A percentile compares a stretch with the other conserved stretches of the same genome.
Conservation (phyloP, 2,888 invertebrate genomes). For the Drosophila anomalata region DNA sequence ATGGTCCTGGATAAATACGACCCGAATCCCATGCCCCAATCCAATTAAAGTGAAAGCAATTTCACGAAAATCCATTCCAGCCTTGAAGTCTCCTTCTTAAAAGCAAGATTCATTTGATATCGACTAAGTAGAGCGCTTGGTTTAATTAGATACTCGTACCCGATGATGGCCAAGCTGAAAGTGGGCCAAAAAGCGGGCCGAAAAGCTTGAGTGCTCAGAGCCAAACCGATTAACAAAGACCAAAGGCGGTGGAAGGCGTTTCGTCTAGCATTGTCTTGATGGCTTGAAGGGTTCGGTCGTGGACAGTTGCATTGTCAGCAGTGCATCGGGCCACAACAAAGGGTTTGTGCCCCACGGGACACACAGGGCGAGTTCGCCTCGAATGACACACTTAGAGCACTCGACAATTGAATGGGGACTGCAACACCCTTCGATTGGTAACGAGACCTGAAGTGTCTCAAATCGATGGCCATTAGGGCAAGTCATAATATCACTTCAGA, state of each 20-base stretch:
- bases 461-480: slow-evolving; percentile 2
- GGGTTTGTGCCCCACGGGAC: slow-evolving; percentile 33
- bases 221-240: slow-evolving; percentile 50
- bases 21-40: slow-evolving; percentile 46
- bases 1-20: slow-evolving; percentile 31
- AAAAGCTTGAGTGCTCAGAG: slow-evolving; percentile 17
- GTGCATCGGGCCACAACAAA: slow-evolving; percentile 48
- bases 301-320: slow-evolving; percentile 64
- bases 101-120: slow-evolving; percentile 46
- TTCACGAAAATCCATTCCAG: slow-evolving; percentile 46
- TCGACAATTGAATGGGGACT: slow-evolving; percentile 5
- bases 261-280: slow-evolving; percentile 52
- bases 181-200: slow-evolving; percentile 14
- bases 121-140: slow-evolving; percentile 55
- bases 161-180: slow-evolving; percentile 7
- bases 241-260: slow-evolving; percentile 38
- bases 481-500: background rate
- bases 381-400: slow-evolving; percentile 51
- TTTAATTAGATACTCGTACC: slow-evolving; percentile 71
- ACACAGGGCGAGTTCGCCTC: slow-evolving; percentile 18
- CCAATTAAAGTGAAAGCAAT: slow-evolving; percentile 78
- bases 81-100: slow-evolving; percentile 43
- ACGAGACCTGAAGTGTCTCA: slow-evolving; percentile 16
- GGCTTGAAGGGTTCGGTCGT: slow-evolving; percentile 35
- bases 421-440: slow-evolving; percentile 15